Evolutionary conservation across 2,113 vertebrate species (phyloP), one percentile per base, ranked within the genome.

Genomic region (Pardalotus punctatus): DNA sequence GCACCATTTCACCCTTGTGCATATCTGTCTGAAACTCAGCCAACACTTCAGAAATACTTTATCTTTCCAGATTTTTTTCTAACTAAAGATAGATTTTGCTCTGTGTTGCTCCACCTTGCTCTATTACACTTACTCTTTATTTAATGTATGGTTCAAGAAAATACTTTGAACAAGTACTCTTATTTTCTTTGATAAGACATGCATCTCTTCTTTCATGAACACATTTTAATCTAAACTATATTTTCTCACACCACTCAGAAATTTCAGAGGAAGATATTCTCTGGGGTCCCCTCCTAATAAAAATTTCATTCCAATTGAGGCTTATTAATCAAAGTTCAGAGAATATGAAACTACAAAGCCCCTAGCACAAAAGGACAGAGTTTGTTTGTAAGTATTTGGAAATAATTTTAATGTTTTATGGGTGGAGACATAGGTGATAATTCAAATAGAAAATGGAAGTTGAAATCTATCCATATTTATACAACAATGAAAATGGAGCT

Each of bases 261-360:
- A 62, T 43, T 83, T 96, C 62, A 93, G 36, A 72, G 70, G 12
- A 79, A 69, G 27, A 35, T 10, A 61, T 56, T 86, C 66, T 57
- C 74, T 82, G 27, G 66, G 40, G 35, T 73, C 31, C 7, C 5
- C 36, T 58, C 29, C 47, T 93, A 85, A 65, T 65, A 88, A 89
- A 67, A 76, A 12, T 31, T 61, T 88, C 6, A 72, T 90, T 85
- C 74, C 90, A 54, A 45, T 48, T 54, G 38, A 79, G 38, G 66
- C 27, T 93, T 70, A 82, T 70, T 92, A 92, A 92, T 94, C 62
- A 92, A 94, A 80, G 27, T 73, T 80, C 31, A 70, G 35, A 77
- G n/a, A 82, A 66, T 73, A 76, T 50, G 38, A 85, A 90, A 62
- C 20, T 77, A 17, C 73, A 61, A 89, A 89, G 58, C 8, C 24